phyloP scores from a whole-genome alignment of 2,888 invertebrate species.

The Phortica magna region DNA sequence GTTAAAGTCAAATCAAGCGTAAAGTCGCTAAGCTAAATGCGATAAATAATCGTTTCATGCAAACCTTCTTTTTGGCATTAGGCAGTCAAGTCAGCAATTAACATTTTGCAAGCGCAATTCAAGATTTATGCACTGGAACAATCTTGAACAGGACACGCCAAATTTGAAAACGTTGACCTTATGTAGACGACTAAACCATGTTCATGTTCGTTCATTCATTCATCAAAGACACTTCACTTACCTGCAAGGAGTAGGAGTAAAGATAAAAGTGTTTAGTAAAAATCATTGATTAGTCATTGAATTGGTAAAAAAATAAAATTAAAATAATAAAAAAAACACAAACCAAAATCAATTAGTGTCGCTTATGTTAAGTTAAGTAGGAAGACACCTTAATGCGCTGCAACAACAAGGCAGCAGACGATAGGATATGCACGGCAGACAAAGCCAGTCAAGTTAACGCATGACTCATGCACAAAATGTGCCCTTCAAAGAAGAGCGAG shows the following conservation, averaged over 20 bases:
- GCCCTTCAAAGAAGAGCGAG: background rate
- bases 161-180: conserved; percentile 10
- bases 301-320: background rate
- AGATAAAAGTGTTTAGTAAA: conserved; percentile 23
- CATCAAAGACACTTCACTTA: conserved; percentile 34
- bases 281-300: conserved; percentile 8
- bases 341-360: background rate
- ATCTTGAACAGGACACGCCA: conserved; percentile 2
- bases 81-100: conserved; percentile 18
- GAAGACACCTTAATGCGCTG: background rate
- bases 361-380: background rate
- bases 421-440: conserved; percentile 5
- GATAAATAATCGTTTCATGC: background rate
- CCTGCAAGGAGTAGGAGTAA: conserved; percentile 28
- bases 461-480: background rate
- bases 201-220: background rate
- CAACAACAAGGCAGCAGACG: no score
- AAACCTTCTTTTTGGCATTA: conserved; percentile 26
- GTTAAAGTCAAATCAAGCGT: conserved; percentile 16
- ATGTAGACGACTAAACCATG: background rate
- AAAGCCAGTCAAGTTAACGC: background rate
- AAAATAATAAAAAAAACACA: conserved; percentile 11
- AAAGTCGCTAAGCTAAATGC: background rate
- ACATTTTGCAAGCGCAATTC: conserved; percentile 3
- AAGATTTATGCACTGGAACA: conserved; percentile 34